Evolutionary conservation across 2,797 vertebrate genomes (phyloP).

Genomic region (Darevskia mixta): DNA sequence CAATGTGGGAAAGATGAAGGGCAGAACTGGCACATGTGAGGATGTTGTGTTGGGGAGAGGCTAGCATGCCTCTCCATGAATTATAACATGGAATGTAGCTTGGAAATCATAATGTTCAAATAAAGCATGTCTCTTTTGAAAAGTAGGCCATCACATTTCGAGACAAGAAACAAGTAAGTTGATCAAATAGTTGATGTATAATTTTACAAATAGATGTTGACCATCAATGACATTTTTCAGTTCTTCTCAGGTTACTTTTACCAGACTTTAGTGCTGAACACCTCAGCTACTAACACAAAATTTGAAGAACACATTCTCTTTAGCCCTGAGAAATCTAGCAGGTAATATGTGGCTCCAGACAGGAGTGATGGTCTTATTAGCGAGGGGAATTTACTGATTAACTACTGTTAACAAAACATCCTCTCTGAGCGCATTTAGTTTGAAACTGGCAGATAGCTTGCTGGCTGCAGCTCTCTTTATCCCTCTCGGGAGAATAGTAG

Average conservation of each 20-base stretch:
- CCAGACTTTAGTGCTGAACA: slow-evolving; percentile 62
- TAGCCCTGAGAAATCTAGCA: slow-evolving; percentile 69
- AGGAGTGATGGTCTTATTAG: slow-evolving; percentile 80
- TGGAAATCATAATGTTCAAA: no score
- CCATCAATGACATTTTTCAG: slow-evolving; percentile 35
- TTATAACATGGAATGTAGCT: no score
- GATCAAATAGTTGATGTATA: no score
- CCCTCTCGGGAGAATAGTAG: slow-evolving; percentile 60
- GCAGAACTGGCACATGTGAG: no score
- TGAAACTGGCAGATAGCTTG: slow-evolving; percentile 65
- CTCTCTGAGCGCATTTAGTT: slow-evolving; percentile 70
- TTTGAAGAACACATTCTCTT: slow-evolving; percentile 72
- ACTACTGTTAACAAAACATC: slow-evolving; percentile 79
- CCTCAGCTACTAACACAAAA: slow-evolving; percentile 68
- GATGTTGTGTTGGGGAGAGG: no score
- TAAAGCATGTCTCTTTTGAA: no score
- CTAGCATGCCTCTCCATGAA: no score
- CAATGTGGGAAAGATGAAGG: no score
- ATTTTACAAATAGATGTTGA: neutral
- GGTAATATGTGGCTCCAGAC: slow-evolving; percentile 74
- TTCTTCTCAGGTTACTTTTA: slow-evolving; percentile 64
- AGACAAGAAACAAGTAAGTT: no score
- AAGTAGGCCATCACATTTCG: no score
- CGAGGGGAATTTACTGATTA: slow-evolving; percentile 79
- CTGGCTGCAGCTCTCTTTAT: slow-evolving; percentile 59